These are phyloP conservation scores for Macropis europaea DNA, from an alignment of 2,888 invertebrate species.

Conservation along the genomic window DNA sequence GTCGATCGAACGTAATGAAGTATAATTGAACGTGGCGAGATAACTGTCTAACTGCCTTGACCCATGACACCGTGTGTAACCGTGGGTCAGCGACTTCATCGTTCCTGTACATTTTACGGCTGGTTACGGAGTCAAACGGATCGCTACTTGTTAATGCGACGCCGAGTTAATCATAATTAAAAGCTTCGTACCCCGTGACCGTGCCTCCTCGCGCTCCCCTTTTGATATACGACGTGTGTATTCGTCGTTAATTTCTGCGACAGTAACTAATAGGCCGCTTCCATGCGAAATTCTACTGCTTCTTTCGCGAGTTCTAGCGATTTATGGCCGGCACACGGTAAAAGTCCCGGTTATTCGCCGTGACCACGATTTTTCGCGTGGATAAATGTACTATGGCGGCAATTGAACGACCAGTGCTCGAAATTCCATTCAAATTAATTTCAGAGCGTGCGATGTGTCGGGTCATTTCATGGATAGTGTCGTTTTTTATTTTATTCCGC, in stretches of 20 bases:
- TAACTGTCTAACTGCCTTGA: conserved; percentile 61
- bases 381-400: no score
- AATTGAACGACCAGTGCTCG: no score
- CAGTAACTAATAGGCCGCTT: conserved; percentile 38
- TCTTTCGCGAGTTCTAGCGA: no score
- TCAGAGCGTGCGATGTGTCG: no score
- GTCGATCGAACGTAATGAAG: conserved; percentile 58
- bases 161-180: conserved; percentile 54
- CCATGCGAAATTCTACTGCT: no score
- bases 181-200: conserved; percentile 9
- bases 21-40: conserved; percentile 60
- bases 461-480: no score
- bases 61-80: conserved; percentile 44
- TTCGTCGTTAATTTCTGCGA: conserved; percentile 43
- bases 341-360: no score
- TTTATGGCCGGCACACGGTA: no score
- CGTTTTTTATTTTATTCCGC: no score
- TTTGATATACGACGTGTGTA: conserved; percentile 31
- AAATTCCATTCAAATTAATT: no score
- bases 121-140: conserved; percentile 48
- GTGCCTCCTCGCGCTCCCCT: neutral
- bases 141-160: conserved; percentile 54
- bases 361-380: no score
- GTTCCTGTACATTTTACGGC: conserved; percentile 29
- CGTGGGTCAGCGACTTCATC: conserved; percentile 59